Evolutionary conservation across 2,888 invertebrate genomes (phyloP).

Genomic region (Tinea pellionella): DNA sequence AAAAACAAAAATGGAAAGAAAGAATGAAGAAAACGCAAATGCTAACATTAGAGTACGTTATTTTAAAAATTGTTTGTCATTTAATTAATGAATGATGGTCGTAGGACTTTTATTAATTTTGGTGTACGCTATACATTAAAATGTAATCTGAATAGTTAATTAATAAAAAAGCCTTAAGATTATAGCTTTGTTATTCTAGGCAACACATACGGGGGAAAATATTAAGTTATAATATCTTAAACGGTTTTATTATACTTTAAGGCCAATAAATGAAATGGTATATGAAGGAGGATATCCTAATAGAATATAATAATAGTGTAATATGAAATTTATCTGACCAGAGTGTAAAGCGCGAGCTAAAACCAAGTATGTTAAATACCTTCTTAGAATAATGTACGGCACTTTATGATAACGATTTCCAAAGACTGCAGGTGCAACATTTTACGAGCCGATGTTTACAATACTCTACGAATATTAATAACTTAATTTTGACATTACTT

Average conservation of each 20-base stretch:
- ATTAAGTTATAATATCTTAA: slow-evolving; percentile 1
- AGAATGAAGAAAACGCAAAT: too few relatives aligned
- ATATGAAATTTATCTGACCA: slow-evolving; percentile 2
- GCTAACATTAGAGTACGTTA: too few relatives aligned
- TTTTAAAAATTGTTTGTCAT: too few relatives aligned
- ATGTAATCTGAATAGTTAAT: too few relatives aligned
- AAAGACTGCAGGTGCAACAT: slow-evolving; percentile 8
- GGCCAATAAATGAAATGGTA: neutral
- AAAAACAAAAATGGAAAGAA: too few relatives aligned
- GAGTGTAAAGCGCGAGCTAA: neutral
- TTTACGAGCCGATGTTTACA: neutral
- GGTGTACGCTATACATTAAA: neutral
- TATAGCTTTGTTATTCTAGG: too few relatives aligned
- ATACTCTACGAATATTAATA: slow-evolving; percentile 3
- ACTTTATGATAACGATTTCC: slow-evolving; percentile 6
- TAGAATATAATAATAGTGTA: slow-evolving; percentile 6
- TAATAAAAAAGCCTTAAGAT: too few relatives aligned
- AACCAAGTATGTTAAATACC: slow-evolving; percentile 1
- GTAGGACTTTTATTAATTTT: too few relatives aligned
- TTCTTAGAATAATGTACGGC: slow-evolving; percentile 5
- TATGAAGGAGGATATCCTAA: neutral
- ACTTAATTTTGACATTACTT: neutral
- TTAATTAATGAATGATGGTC: too few relatives aligned
- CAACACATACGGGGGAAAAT: neutral
- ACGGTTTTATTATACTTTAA: slow-evolving; percentile 4